Conservation (phyloP, 2,888 invertebrate genomes). For the Arctia plantaginis region DNA sequence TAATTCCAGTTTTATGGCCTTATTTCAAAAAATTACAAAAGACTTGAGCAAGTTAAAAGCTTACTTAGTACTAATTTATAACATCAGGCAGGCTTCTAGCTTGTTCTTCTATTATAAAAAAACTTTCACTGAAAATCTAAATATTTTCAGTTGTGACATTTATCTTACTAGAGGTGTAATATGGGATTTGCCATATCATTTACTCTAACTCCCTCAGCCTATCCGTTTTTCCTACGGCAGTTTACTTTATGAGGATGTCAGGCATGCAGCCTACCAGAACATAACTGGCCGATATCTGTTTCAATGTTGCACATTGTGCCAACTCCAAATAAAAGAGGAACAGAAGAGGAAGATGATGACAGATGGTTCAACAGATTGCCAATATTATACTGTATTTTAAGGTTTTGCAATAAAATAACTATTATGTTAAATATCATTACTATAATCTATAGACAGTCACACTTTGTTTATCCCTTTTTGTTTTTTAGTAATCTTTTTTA, state of each 20-base stretch:
- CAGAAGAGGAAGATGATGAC: not conserved
- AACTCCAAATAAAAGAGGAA: not conserved
- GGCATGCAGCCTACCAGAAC: not conserved
- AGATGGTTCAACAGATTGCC: not conserved
- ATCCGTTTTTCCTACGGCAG: too few relatives aligned
- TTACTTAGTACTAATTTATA: not conserved
- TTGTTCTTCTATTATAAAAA: not conserved
- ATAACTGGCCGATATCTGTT: not conserved
- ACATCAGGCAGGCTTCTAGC: not conserved
- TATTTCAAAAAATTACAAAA: too few relatives aligned
- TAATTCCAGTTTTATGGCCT: too few relatives aligned
- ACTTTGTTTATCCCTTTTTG: constrained; percentile 56
- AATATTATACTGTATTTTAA: not conserved
- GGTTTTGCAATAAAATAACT: not conserved
- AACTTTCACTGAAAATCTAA: not conserved
- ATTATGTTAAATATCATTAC: not conserved
- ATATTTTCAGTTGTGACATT: not conserved
- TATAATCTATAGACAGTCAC: not conserved
- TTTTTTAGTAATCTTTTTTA: constrained; percentile 88
- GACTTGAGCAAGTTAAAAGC: not conserved
- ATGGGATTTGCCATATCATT: too few relatives aligned
- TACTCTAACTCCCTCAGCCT: too few relatives aligned
- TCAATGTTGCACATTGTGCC: not conserved
- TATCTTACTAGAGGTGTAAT: too few relatives aligned
- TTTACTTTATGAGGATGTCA: too few relatives aligned